Evolutionary conservation across 1,140 invertebrate species (phyloP).

Genomic region (Acromyrmex heyeri): DNA sequence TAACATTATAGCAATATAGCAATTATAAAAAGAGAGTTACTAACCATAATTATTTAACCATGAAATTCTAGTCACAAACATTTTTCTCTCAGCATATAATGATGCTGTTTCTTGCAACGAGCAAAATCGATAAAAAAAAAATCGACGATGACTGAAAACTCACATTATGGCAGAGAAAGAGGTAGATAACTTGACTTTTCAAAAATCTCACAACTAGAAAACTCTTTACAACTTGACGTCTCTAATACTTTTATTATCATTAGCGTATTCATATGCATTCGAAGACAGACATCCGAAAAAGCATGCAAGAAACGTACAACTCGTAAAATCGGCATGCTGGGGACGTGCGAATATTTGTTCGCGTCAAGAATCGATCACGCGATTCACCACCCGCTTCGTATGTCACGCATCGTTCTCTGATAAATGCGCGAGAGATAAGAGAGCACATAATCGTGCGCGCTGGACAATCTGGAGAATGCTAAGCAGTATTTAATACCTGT

Average conservation of each 20-base stretch:
- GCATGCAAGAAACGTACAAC: not conserved
- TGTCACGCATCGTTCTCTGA: constrained; percentile 49
- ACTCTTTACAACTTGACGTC: not conserved
- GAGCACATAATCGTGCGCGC: constrained; percentile 66
- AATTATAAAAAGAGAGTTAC: no score
- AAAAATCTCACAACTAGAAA: not conserved
- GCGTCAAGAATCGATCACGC: constrained; percentile 40
- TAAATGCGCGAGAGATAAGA: constrained; percentile 69
- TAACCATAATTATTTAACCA: no score
- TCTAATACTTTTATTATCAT: constrained; percentile 3
- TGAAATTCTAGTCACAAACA: no score
- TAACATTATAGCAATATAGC: no score
- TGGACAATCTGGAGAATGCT: constrained; percentile 67
- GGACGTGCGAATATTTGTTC: constrained; percentile 42
- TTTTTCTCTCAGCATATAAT: no score
- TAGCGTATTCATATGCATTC: not conserved
- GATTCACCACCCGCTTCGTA: constrained; percentile 21
- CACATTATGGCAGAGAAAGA: not conserved
- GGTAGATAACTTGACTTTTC: not conserved
- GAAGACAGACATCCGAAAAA: no score
- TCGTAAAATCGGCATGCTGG: constrained; percentile 24
- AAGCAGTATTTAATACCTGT: constrained; percentile 74
- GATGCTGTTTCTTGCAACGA: not conserved
- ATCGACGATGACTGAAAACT: not conserved
- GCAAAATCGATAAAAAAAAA: not conserved